Evolutionary conservation across 1,140 invertebrate species (phyloP), one percentile per base, ranked within the genome.

Genomic region (Anastrepha obliqua): DNA sequence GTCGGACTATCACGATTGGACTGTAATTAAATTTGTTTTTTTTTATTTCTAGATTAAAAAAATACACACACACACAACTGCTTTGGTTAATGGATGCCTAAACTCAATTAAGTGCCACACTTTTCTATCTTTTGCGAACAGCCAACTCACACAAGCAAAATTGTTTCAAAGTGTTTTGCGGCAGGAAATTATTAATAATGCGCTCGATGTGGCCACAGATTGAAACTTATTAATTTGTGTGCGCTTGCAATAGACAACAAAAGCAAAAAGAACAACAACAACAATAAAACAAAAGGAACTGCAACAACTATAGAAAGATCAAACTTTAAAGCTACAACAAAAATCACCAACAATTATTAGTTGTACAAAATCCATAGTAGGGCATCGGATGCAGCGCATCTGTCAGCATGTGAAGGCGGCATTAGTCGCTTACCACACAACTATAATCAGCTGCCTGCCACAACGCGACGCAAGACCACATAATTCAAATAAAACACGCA

Each of bases 111-210:
- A 55, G 51, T 6, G 51, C 51, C 51, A 55, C 51, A 7, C 51
- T 29, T 29, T 29, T 29, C 29, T 29, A 29, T 29, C 29, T 29
- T 29, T 29, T 29, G 29, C 29, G 29, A 29, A 29, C 29, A 29
- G 29, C 29, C 29, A 29, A 55, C 51, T 55, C 51, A 55, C 51
- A 55, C 51, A 55, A 6, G 51, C 6, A 55, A 55, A 3, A 55
- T 8, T 8, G 2, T 2, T 81, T 3, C n/a, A 81, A 81, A 81
- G 74, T 81, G 74, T 81, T 81, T 81, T 81, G 74, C 74, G 74
- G 74, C 74, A 81, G 74, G 74, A 81, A 81, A 81, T 81, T 81
- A 81, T 81, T 81, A 81, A 81, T 81, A 51, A 81, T 81, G 74
- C n/a, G 74, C 47, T 7, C 74, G 74, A 8, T 11, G 74, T 81